Base-by-base conservation (phyloP, 2,888 invertebrate species). In the Pediacus dermestoides region DNA sequence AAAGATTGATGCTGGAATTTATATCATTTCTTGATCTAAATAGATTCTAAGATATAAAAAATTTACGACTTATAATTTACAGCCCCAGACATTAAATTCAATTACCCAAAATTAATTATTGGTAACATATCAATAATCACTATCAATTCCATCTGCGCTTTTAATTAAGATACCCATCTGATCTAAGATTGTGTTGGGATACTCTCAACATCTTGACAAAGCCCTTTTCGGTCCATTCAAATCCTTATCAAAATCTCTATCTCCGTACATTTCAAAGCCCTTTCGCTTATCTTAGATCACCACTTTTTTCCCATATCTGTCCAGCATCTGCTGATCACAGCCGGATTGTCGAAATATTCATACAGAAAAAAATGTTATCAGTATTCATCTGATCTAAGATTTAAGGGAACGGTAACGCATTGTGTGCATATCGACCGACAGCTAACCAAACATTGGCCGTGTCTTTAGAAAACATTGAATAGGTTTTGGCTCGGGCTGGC, bases 361-460 rank as follows among this genome's bases (percentile, higher is more conserved):
- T n/a, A n/a, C n/a, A n/a, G n/a, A n/a, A n/a, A n/a, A 39, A 45
- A 47, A 58, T 62, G 62, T 64, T 64, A 66, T 66, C 65, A 62
- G 60, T 55, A 61, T 63, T 62, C 60, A 63, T 64, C 60, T 53
- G 46, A 57, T 59, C 59, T 53, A 38, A 38, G 39, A 37, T 36
- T 34, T 39, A 37, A n/a, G n/a, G n/a, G n/a, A n/a, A n/a, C n/a
- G n/a, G n/a, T n/a, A n/a, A n/a, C n/a, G n/a, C n/a, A n/a, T n/a
- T n/a, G n/a, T n/a, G n/a, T 44, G 52, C 54, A 51, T 50, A 55
- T 59, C 61, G 61, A 64, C 61, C 66, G 69, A 75, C 78, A 78
- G 75, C 78, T 78, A 78, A 78, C 77, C 78, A 78, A 78, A 78
- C 77, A 78, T 76, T 76, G 77, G 74, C 75, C 76, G n/a, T 74